phyloP scores from a whole-genome alignment of 2,888 invertebrate species.

The Orthonevra nobilis region DNA sequence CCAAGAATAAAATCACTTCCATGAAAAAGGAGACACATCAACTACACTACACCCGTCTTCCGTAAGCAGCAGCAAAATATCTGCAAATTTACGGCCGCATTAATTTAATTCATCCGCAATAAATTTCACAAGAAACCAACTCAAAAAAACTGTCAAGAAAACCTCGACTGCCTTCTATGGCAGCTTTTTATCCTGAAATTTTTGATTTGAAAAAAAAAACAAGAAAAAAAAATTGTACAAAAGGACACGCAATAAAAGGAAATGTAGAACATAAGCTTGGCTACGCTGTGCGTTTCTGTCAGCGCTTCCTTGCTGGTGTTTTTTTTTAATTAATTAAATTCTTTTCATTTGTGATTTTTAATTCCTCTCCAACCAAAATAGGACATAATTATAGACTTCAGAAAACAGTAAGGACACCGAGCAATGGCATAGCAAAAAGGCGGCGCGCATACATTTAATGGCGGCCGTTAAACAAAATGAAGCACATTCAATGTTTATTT shows the following conservation, averaged over 20 bases:
- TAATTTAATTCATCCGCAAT: constrained; percentile 64
- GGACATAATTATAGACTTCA: constrained; percentile 46
- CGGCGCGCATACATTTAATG: constrained; percentile 52
- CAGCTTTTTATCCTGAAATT: constrained; percentile 1
- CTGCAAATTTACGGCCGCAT: constrained; percentile 58
- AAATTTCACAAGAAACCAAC: constrained; percentile 66
- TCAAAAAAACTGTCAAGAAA: constrained; percentile 32
- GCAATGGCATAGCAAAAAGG: constrained; percentile 6
- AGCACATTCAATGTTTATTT: constrained; percentile 61
- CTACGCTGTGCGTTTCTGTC: constrained; percentile 9
- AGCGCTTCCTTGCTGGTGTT: constrained; percentile 32
- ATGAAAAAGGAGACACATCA: constrained; percentile 35
- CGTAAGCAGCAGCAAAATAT: constrained; percentile 23
- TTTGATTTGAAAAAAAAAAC: neutral
- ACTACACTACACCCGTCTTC: constrained; percentile 22
- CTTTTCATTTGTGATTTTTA: constrained; percentile 68
- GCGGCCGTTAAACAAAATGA: constrained; percentile 64
- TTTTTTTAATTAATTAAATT: constrained; percentile 67
- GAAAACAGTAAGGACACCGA: constrained; percentile 32
- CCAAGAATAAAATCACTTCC: constrained; percentile 15
- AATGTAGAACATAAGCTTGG: constrained; percentile 38
- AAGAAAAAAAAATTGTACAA: constrained; percentile 3
- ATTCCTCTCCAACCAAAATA: constrained; percentile 41
- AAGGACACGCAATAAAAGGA: constrained; percentile 53
- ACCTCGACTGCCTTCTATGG: no score